These are phyloP conservation scores for Euphonia xanthogaster DNA, from an alignment of 2,797 vertebrate species.

Conservation along the genomic window DNA sequence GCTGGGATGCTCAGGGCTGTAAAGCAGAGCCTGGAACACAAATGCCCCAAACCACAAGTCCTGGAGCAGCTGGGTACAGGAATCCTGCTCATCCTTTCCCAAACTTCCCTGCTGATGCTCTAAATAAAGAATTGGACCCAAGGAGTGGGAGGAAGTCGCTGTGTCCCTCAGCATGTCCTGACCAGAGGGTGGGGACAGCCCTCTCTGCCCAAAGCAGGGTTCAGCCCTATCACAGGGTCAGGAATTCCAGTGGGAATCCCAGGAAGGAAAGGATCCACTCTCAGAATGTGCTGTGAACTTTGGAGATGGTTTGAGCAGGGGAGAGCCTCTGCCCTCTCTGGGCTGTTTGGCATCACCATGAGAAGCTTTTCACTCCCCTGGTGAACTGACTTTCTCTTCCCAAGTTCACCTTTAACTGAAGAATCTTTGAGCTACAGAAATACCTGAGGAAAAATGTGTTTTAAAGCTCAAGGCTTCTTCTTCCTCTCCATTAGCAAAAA, in stretches of 20 bases:
- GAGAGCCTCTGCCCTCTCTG: not conserved
- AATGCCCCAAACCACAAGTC: not conserved
- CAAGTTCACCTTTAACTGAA: not conserved
- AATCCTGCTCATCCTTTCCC: not conserved
- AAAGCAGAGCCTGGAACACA: not conserved
- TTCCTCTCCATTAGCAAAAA: not conserved
- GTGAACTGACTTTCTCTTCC: not conserved
- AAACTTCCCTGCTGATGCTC: not conserved
- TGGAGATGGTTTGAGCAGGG: fast-evolving
- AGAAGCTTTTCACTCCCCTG: not conserved
- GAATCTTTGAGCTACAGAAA: not conserved
- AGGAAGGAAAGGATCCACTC: not conserved
- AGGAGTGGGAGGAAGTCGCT: not conserved
- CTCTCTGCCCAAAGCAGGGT: not conserved
- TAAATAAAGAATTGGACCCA: not conserved
- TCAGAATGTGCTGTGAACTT: not conserved
- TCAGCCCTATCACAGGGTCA: not conserved
- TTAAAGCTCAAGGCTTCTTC: not conserved
- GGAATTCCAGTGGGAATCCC: not conserved
- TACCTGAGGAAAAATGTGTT: not conserved
- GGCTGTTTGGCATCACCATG: not conserved
- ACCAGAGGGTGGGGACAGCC: not conserved
- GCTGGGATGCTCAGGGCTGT: not conserved
- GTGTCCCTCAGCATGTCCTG: not conserved
- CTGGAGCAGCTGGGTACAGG: not conserved